Conservation (phyloP, 2,113 vertebrate species). For the Entomyzon cyanotis region DNA sequence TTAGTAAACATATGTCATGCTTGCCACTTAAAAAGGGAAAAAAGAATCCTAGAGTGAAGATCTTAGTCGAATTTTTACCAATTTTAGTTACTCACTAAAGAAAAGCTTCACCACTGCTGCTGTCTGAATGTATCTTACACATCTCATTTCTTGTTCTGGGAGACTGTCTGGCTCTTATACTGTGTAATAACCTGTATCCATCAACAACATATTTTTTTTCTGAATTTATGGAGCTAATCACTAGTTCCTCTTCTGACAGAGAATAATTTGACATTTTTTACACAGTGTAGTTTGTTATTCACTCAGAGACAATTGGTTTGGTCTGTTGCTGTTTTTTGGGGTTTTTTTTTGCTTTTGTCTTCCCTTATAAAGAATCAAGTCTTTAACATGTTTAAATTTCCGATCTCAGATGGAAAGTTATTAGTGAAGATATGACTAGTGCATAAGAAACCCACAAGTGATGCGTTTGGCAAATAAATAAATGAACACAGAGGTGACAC, state of each 20-base stretch:
- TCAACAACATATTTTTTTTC: background rate
- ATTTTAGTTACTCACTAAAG: background rate
- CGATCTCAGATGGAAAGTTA: background rate
- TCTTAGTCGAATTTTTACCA: background rate
- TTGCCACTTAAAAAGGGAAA: background rate
- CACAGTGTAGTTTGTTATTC: background rate
- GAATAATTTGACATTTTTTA: background rate
- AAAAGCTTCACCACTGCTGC: background rate
- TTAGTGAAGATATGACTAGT: background rate
- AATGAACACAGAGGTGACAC: background rate
- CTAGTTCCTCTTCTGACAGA: background rate
- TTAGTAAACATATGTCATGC: background rate
- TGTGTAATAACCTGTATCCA: background rate
- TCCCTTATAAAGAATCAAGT: background rate
- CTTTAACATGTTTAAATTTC: background rate
- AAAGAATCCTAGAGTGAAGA: background rate
- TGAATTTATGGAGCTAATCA: background rate
- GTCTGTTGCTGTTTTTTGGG: no score
- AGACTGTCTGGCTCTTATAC: background rate
- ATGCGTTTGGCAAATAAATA: background rate
- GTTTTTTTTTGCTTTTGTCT: background rate
- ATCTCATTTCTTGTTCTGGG: background rate
- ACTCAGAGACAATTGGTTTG: background rate
- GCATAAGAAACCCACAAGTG: background rate
- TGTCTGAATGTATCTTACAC: background rate